phyloP scores from a whole-genome alignment of 2,113 vertebrate genomes.

The Tachycineta bicolor region DNA sequence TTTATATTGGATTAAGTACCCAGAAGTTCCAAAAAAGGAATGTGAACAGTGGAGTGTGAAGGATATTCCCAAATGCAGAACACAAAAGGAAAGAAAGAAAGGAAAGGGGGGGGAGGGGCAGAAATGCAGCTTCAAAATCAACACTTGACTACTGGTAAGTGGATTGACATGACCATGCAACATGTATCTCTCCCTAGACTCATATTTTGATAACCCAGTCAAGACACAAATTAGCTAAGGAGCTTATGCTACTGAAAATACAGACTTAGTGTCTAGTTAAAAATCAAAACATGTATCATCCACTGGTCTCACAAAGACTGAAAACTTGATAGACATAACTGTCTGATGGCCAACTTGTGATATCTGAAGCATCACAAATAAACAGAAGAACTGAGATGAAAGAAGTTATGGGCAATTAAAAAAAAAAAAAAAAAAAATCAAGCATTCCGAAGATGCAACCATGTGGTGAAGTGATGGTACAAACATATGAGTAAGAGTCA shows the following conservation, averaged over 20 bases:
- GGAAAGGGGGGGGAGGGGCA: rapidly evolving
- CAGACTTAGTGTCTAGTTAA: not conserved
- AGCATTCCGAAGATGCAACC: not conserved
- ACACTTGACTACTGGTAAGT: not conserved
- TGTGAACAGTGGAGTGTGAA: not conserved
- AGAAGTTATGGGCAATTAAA: not conserved
- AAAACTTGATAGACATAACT: not conserved
- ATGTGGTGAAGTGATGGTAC: not conserved
- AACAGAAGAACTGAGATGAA: not conserved
- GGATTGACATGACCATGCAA: not conserved
- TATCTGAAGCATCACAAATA: not conserved
- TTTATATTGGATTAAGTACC: not conserved
- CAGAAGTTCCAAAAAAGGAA: not conserved
- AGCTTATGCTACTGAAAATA: not conserved
- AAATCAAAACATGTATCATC: not conserved
- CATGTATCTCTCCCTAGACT: not conserved
- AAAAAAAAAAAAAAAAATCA: not conserved
- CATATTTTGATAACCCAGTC: not conserved
- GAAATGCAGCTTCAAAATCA: not conserved
- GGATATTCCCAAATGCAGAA: not conserved
- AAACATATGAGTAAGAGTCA: not conserved
- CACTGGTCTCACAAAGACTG: not conserved
- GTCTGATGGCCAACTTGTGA: not conserved
- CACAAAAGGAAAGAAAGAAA: not conserved
- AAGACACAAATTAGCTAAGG: not conserved